Evolutionary conservation across 2,888 invertebrate species (phyloP), one percentile per base, ranked within the genome.

Genomic region (Hypsopygia costalis): DNA sequence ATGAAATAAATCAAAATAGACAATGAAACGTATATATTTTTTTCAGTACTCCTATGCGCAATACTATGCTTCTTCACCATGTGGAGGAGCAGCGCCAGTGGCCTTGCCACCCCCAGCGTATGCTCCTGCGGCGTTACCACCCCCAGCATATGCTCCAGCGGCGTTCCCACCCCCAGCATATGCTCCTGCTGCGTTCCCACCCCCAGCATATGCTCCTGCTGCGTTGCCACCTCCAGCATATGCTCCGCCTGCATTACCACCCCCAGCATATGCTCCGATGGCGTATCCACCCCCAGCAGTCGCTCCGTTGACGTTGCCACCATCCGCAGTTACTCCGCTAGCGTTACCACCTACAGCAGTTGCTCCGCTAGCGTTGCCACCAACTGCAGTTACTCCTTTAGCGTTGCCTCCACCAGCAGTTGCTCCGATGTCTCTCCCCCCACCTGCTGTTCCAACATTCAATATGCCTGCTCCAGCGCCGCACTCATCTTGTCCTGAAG

Each of bases 31-130:
- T n/a, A n/a, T 16, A 16, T 3, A 16, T 44, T 37, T 39, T 42
- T 34, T 71, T 76, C 11, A 81, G 81, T 59, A 59, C 55, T 58
- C 63, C 47, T 70, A 58, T 38, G 74, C 69, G 36, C 81, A 85
- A 58, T 83, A 77, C 48, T 83, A 77, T 62, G 68, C 55, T n/a
- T 32, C 44, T 22, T 56, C 53, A 21, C 41, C 34, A 6, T 39
- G 32, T 28, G 25, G 36, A 3, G 12, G 3, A 25, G 25, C 25
- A n/a, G 25, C 46, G 6, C 38, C 40, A 4, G 11, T 36, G 36
- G 30, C 34, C 10, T 12, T 16, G 21, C 39, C 11, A 1, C 25
- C 32, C 31, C 9, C 22, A 11, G 16, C 21, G n/a, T n/a, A n/a
- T n/a, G n/a, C n/a, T n/a, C n/a, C n/a, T n/a, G n/a, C n/a, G n/a